A percentile compares a stretch with the other conserved stretches of the same genome.
Conservation (phyloP, 1,140 invertebrate genomes). For the Dinothrombium tinctorium region DNA sequence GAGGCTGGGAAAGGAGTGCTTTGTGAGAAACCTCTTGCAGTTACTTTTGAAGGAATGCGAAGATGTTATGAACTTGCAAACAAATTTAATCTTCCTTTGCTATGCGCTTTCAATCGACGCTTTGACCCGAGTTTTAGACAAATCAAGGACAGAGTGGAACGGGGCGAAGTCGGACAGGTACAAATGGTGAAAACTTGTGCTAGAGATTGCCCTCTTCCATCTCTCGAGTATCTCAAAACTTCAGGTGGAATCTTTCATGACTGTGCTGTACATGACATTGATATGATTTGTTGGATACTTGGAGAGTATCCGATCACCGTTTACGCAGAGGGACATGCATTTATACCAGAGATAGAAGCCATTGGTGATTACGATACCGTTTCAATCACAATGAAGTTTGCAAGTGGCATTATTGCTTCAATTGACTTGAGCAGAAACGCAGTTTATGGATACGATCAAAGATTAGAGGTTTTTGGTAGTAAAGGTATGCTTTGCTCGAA, state of each 20-base stretch:
- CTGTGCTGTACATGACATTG: conserved; percentile 44
- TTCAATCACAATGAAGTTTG: conserved; percentile 31
- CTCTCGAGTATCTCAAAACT: conserved; percentile 31
- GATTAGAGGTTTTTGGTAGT: conserved; percentile 35
- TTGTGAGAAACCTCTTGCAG: conserved; percentile 43
- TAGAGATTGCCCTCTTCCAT: conserved; percentile 34
- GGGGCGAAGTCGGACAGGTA: conserved; percentile 34
- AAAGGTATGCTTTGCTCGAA: conserved; percentile 31
- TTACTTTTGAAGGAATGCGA: conserved; percentile 25
- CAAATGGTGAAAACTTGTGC: conserved; percentile 34
- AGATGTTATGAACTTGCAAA: conserved; percentile 34
- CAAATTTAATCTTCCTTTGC: conserved; percentile 28
- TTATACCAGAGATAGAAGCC: conserved; percentile 30
- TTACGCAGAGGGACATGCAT: conserved; percentile 25
- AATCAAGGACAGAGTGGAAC: conserved; percentile 26
- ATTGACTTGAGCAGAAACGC: conserved; percentile 38
- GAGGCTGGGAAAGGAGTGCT: conserved; percentile 33
- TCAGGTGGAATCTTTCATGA: conserved; percentile 49
- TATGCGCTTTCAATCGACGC: conserved; percentile 39
- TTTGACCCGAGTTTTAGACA: conserved; percentile 36
- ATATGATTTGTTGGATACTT: conserved; percentile 21
- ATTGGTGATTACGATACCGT: conserved; percentile 40
- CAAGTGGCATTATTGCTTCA: conserved; percentile 33
- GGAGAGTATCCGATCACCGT: conserved; percentile 27
- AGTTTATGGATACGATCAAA: conserved; percentile 41